Percentiles rank a stretch among this genome's conserved stretches.
Conservation (phyloP, 2,888 invertebrate genomes). For the Himalopsyche tibetana region DNA sequence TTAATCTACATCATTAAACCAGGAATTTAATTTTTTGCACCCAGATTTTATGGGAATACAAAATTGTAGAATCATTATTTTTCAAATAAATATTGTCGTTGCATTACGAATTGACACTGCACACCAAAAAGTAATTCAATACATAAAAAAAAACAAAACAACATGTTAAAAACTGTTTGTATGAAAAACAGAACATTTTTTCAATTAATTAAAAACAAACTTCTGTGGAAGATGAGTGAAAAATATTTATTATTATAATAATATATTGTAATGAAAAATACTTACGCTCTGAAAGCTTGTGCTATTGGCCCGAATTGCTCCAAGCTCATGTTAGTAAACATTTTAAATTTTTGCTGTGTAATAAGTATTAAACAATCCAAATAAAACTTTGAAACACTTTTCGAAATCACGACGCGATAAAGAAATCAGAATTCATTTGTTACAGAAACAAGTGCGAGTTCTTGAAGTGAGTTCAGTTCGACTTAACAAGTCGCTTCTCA, state of each 20-base stretch:
- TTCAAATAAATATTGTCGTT: too few species aligned
- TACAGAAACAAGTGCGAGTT: neutral
- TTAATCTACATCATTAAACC: too few species aligned
- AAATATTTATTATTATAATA: neutral
- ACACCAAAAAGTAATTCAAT: too few species aligned
- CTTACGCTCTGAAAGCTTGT: slow-evolving; percentile 54
- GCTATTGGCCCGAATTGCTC: slow-evolving; percentile 52
- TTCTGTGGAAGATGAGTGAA: neutral
- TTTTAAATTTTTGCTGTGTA: neutral
- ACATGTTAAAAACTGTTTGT: too few species aligned
- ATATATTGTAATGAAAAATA: neutral
- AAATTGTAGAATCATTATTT: too few species aligned
- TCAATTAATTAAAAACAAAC: too few species aligned
- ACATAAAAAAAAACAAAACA: too few species aligned
- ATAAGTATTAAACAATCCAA: neutral
- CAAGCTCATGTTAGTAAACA: slow-evolving; percentile 53
- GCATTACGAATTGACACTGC: too few species aligned
- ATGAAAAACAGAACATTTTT: too few species aligned
- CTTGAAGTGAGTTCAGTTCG: slow-evolving; percentile 76
- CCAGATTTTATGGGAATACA: too few species aligned
- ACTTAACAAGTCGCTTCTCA: slow-evolving; percentile 76
- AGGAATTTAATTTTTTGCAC: too few species aligned
- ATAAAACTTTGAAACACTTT: neutral
- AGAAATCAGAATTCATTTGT: slow-evolving; percentile 43
- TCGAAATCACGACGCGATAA: neutral